Evolutionary conservation across 1,140 invertebrate species (phyloP).

Genomic region (Diuraphis noxia): DNA sequence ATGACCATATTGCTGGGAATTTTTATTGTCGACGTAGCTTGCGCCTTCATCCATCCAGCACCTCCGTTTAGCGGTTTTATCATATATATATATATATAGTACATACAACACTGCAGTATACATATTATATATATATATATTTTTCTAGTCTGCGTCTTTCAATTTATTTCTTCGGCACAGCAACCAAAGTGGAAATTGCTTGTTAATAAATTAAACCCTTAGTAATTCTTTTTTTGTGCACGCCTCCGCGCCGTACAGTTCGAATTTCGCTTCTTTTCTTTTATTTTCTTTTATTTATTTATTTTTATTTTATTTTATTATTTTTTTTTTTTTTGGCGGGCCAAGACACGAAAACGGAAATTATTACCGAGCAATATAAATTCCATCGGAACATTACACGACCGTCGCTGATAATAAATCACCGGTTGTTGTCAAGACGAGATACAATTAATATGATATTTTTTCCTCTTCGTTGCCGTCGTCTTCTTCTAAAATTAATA

Average conservation of each 20-base stretch:
- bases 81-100: background rate
- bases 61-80: background rate
- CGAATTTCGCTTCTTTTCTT: constrained; percentile 25
- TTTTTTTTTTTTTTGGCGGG: constrained; percentile 19
- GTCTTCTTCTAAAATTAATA: constrained; percentile 46
- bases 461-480: background rate
- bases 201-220: constrained; percentile 43
- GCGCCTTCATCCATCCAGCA: too few relatives aligned
- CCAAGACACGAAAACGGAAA: constrained; percentile 39
- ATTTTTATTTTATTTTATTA: background rate
- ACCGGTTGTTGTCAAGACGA: constrained; percentile 50
- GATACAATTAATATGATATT: constrained; percentile 47
- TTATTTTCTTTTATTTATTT: background rate
- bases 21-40: background rate
- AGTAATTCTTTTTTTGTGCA: constrained; percentile 20
- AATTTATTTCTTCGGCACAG: background rate
- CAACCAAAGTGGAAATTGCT: constrained; percentile 20
- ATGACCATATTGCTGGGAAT: background rate
- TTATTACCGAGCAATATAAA: constrained; percentile 48
- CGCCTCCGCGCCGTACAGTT: background rate
- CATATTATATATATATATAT: background rate
- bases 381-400: constrained; percentile 39
- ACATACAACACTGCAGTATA: background rate
- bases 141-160: constrained; percentile 12
- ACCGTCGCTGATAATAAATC: constrained; percentile 35